phyloP scores from a whole-genome alignment of 2,797 vertebrate species.

The Dryobates pubescens region DNA sequence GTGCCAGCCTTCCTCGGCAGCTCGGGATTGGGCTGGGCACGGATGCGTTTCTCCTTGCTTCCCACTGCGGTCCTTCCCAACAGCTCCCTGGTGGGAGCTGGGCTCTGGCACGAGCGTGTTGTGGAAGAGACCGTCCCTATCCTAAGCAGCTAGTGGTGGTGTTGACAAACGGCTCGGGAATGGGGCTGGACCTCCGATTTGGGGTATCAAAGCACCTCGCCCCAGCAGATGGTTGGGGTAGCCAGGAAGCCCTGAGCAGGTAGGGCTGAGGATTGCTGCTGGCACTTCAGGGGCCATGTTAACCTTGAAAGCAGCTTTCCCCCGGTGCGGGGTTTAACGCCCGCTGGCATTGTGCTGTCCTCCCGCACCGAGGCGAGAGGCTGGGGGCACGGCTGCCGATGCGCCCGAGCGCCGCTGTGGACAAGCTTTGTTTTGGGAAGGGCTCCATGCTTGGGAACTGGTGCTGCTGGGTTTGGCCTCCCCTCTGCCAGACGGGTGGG shows the following conservation, averaged over 20 bases:
- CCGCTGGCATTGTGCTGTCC: constrained; percentile 32
- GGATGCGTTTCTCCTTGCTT: background rate
- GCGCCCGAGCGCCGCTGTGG: background rate
- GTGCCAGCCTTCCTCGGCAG: background rate
- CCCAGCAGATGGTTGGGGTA: accelerated
- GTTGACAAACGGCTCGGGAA: background rate
- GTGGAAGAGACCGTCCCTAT: background rate
- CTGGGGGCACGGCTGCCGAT: background rate
- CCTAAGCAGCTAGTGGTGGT: background rate
- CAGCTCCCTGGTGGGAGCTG: background rate
- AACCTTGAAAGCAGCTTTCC: constrained; percentile 48
- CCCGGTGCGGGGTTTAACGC: background rate
- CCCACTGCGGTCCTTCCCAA: background rate
- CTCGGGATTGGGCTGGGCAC: constrained; percentile 13
- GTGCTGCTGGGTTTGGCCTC: background rate
- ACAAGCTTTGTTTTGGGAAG: constrained; percentile 40
- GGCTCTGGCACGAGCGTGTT: background rate
- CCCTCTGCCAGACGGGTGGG: background rate
- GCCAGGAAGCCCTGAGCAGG: background rate
- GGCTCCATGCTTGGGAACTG: background rate
- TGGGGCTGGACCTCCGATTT: background rate
- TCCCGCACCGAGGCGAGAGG: background rate
- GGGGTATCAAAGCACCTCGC: background rate
- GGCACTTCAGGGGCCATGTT: constrained; percentile 10
- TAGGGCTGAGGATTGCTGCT: background rate